phyloP scores from a whole-genome alignment of 2,888 invertebrate genomes.

The Ditylenchus weischeri region DNA sequence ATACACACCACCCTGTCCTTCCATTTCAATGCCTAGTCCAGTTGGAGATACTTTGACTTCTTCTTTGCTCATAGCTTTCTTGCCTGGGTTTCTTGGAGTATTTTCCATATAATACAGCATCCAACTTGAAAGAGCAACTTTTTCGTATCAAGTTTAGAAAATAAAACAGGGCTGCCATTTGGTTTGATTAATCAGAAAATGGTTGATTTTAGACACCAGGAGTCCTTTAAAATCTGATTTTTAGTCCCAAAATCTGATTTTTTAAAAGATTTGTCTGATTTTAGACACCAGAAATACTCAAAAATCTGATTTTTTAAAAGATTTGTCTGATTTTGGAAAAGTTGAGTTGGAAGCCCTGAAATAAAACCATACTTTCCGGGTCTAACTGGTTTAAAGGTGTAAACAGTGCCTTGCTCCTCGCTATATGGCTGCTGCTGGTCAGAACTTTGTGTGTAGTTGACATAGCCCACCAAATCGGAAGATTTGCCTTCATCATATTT shows the following conservation, averaged over 20 bases:
- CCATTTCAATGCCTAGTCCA: conserved; percentile 17
- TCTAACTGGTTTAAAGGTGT: conserved; percentile 43
- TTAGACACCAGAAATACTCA: no score
- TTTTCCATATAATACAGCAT: conserved; percentile 43
- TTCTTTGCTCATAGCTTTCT: conserved; percentile 31
- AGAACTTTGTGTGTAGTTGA: conserved; percentile 4
- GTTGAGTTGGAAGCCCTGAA: no score
- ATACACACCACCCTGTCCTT: conserved; percentile 53
- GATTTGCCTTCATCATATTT: conserved; percentile 4
- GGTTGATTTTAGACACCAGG: no score
- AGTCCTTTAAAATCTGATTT: no score
- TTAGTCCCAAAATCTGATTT: no score
- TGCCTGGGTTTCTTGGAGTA: conserved; percentile 39
- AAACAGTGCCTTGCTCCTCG: conserved; percentile 21
- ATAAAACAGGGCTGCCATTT: no score
- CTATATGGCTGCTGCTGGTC: neutral
- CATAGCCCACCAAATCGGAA: conserved; percentile 19
- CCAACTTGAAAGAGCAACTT: conserved; percentile 37
- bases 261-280: no score
- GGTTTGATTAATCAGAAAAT: no score
- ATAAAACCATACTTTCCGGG: conserved; percentile 42
- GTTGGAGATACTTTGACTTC: conserved; percentile 30
- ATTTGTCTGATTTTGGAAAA: no score
- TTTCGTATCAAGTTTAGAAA: neutral
- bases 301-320: no score